phyloP scores from a whole-genome alignment of 2,797 vertebrate genomes.

The Lutjanus campechanus region DNA sequence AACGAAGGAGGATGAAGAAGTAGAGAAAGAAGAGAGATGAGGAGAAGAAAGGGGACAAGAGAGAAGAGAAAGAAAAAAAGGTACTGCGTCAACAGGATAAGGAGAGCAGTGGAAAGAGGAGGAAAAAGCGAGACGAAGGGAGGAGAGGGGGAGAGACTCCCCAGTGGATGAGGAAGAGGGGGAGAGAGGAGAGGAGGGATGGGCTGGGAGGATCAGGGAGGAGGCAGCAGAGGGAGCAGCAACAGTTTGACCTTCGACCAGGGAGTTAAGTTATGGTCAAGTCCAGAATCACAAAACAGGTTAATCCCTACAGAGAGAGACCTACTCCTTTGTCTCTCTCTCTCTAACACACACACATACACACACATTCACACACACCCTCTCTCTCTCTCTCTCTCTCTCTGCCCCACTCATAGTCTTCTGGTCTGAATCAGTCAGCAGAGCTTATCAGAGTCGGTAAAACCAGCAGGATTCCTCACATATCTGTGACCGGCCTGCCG shows the following conservation, averaged over 20 bases:
- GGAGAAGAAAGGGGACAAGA: background rate
- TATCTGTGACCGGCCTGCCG: slow-evolving; percentile 41
- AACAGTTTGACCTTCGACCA: slow-evolving; percentile 72
- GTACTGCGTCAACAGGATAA: no score
- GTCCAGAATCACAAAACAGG: slow-evolving; percentile 73
- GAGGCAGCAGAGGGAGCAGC: slow-evolving; percentile 39
- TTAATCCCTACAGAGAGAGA: slow-evolving; percentile 39
- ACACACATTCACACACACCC: background rate
- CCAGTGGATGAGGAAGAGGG: background rate
- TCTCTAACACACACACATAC: background rate
- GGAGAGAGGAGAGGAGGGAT: background rate
- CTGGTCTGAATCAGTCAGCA: slow-evolving; percentile 64
- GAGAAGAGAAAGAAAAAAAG: background rate
- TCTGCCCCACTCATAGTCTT: background rate
- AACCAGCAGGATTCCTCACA: slow-evolving; percentile 57
- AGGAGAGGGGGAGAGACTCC: slow-evolving; percentile 3
- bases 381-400: no score
- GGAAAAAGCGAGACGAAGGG: background rate
- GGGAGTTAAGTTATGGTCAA: slow-evolving; percentile 72
- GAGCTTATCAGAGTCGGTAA: slow-evolving; percentile 55
- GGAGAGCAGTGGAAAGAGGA: background rate
- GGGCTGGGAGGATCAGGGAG: slow-evolving; percentile 24
- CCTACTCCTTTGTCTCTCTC: no score
- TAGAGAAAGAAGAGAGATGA: background rate
- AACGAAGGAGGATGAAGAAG: background rate